Evolutionary conservation across 2,113 vertebrate genomes (phyloP).

Genomic region (Echinops telfairi): DNA sequence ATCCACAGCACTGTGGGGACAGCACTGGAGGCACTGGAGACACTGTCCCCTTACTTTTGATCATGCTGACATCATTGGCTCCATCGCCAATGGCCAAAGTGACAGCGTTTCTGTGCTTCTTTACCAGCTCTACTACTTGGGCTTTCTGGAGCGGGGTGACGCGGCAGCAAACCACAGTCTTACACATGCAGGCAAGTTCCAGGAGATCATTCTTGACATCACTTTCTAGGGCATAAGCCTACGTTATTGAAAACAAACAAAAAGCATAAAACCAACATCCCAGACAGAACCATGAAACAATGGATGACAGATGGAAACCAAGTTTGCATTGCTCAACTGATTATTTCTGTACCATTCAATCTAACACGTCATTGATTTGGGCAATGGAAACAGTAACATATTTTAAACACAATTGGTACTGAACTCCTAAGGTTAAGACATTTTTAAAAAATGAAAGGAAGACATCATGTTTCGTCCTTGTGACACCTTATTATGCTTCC

Average conservation of each 20-base stretch:
- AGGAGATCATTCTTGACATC: conserved; percentile 88
- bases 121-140: conserved; percentile 91
- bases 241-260: background rate
- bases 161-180: conserved; percentile 90
- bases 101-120: conserved; percentile 88
- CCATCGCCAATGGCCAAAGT: conserved; percentile 90
- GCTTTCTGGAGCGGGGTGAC: conserved; percentile 92
- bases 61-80: conserved; percentile 93
- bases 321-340: background rate
- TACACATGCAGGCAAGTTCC: conserved; percentile 90
- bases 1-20: too few relatives aligned
- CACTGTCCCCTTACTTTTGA: conserved; percentile 88
- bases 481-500: background rate
- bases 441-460: background rate
- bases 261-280: conserved; percentile 4
- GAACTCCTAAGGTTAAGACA: background rate
- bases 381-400: conserved; percentile 6
- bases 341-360: conserved; percentile 30
- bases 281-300: background rate
- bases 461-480: background rate
- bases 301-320: background rate
- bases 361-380: background rate
- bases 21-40: background rate
- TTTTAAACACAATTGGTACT: background rate
- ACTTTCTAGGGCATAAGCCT: conserved; percentile 89